phyloP scores from a whole-genome alignment of 2,113 vertebrate species.

The Oenanthe melanoleuca region DNA sequence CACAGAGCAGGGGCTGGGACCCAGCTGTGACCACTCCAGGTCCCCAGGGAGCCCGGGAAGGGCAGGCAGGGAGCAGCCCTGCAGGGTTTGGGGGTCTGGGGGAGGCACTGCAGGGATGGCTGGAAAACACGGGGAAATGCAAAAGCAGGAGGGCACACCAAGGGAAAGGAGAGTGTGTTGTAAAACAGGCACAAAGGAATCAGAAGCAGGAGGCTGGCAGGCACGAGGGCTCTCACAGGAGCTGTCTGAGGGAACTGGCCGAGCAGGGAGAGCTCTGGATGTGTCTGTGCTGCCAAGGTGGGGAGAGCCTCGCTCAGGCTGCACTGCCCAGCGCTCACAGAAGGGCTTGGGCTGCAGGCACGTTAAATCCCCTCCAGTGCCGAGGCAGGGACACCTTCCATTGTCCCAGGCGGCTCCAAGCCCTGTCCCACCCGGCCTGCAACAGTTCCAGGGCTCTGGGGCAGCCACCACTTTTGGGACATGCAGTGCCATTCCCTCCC shows the following conservation, averaged over 20 bases:
- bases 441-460: not conserved
- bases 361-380: not conserved
- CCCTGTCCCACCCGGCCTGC: not conserved
- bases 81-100: rapidly evolving
- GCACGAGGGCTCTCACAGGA: not conserved
- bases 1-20: not conserved
- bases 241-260: no score
- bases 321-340: not conserved
- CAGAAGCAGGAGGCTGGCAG: not conserved
- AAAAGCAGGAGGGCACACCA: rapidly evolving
- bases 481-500: not conserved
- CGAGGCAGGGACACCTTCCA: not conserved
- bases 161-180: not conserved
- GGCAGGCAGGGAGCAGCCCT: not conserved
- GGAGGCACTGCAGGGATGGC: not conserved
- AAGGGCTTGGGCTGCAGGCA: not conserved
- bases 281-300: not conserved
- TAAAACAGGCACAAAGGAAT: not conserved
- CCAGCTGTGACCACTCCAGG: not conserved
- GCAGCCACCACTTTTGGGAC: not conserved
- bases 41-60: not conserved
- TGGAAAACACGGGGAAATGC: not conserved
- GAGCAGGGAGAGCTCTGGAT: not conserved
- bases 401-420: not conserved
- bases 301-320: not conserved